These are phyloP conservation scores for Lochmaea capreae DNA, from an alignment of 2,888 invertebrate genomes.

Conservation along the genomic window DNA sequence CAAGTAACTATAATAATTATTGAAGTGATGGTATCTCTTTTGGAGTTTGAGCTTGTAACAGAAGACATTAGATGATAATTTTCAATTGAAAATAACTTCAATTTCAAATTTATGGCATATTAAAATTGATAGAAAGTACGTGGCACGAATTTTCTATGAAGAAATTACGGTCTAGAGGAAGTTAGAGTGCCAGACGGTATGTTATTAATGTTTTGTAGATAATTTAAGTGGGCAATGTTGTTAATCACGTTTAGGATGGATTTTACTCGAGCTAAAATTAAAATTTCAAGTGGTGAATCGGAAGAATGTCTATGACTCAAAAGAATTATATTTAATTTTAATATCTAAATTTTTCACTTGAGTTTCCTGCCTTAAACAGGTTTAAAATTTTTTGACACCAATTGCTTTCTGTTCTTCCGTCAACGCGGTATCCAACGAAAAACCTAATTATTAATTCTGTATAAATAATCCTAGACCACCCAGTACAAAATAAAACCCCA, in stretches of 20 bases:
- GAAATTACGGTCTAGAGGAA: slow-evolving; percentile 4
- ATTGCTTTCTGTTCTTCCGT: too few relatives aligned
- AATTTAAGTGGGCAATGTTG: slow-evolving; percentile 13
- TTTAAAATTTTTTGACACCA: too few relatives aligned
- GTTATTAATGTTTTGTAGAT: slow-evolving; percentile 13
- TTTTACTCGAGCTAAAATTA: neutral
- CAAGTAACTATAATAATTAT: neutral
- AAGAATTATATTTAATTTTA: too few relatives aligned
- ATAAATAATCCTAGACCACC: neutral
- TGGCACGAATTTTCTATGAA: slow-evolving; percentile 41
- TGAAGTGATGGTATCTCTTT: neutral
- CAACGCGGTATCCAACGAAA: too few relatives aligned
- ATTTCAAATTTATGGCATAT: slow-evolving; percentile 48
- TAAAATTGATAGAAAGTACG: slow-evolving; percentile 47
- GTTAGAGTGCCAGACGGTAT: slow-evolving; percentile 2
- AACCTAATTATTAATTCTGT: too few relatives aligned
- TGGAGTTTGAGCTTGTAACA: slow-evolving; percentile 48
- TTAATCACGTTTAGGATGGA: neutral
- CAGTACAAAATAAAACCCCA: neutral
- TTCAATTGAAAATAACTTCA: slow-evolving; percentile 47
- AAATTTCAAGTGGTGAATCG: neutral
- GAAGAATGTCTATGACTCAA: too few relatives aligned
- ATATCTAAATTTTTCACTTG: too few relatives aligned
- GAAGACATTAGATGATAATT: slow-evolving; percentile 49
- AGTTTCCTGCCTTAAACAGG: too few relatives aligned